Conservation (phyloP, 53 echinoderm and acorn worm species). For the Pentamera pediparva region DNA sequence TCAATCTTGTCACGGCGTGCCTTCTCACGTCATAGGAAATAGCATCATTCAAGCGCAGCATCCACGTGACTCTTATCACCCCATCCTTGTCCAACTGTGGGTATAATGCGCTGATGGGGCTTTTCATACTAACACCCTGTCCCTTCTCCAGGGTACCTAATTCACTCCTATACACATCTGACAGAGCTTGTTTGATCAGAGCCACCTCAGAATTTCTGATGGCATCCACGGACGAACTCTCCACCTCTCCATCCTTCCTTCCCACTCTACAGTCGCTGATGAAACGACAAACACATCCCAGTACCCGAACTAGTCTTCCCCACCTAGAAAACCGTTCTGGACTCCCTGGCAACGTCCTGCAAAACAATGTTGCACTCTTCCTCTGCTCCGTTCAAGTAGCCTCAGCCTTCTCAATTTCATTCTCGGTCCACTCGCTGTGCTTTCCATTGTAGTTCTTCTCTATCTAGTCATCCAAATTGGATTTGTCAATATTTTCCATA, state of each 20-base stretch:
- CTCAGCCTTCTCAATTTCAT: background rate
- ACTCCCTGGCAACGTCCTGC: background rate
- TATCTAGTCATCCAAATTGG: too few species aligned
- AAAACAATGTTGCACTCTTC: background rate
- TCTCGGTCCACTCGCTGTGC: slow-evolving; percentile 4
- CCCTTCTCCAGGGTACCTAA: background rate
- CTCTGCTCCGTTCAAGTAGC: background rate
- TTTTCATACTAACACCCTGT: background rate
- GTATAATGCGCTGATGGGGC: background rate
- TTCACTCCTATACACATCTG: background rate
- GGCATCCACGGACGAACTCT: background rate
- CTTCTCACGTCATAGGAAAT: background rate
- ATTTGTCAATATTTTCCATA: too few species aligned
- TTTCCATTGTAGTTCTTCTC: too few species aligned
- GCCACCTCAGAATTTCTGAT: background rate
- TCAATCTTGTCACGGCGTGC: background rate
- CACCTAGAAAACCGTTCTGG: slow-evolving; percentile 15
- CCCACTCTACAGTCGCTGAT: background rate
- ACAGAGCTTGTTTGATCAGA: background rate
- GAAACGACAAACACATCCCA: slow-evolving; percentile 5
- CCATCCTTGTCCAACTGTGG: background rate
- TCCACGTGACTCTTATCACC: background rate
- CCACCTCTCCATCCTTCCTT: background rate
- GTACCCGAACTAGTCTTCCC: background rate
- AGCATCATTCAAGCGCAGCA: background rate